Evolutionary conservation across 2,888 invertebrate genomes (phyloP), one percentile per base, ranked within the genome.

Genomic region (Zaprionus lineosus): DNA sequence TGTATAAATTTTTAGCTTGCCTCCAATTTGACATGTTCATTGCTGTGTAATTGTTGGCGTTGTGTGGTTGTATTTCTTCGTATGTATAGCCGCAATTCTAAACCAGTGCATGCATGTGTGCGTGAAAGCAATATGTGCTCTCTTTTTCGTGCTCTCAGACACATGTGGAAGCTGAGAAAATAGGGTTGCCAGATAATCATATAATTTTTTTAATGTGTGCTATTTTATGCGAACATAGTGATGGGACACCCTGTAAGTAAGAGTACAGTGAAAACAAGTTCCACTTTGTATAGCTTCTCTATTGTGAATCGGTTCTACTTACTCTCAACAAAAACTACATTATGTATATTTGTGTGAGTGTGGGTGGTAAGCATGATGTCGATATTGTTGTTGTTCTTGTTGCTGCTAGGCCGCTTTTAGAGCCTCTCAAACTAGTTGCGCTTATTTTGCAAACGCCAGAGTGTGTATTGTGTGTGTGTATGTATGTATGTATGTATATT

Each of bases 361-460:
- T n/a, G n/a, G n/a, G 28, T 28, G 40, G 34, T 50, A 44, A 46
- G 31, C 40, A 33, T 53, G 19, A 37, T 53, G 12, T 19, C 50
- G 55, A 28, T 56, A 40, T 59, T 52, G 58, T 34, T 56, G 44
- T 58, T 59, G 52, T 50, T 64, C 41, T 44, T 70, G 50, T 61
- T 66, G 64, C 57, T 63, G 65, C 65, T 59, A 67, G 34, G 59
- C 50, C 41, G 43, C 9, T 56, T 44, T 58, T 58, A 59, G 68
- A 78, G 73, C 56, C 61, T 61, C 73, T 73, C 57, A 75, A 82
- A 83, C 83, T 78, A 78, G 79, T 78, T 79, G 83, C 83, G 68
- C 75, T 58, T 79, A 57, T 65, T 59, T 59, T 24, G 24, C 8
- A n/a, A n/a, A n/a, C n/a, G n/a, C n/a, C n/a, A n/a, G n/a, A n/a